Conservation (phyloP, 2,113 vertebrate genomes). For the Indicator indicator region DNA sequence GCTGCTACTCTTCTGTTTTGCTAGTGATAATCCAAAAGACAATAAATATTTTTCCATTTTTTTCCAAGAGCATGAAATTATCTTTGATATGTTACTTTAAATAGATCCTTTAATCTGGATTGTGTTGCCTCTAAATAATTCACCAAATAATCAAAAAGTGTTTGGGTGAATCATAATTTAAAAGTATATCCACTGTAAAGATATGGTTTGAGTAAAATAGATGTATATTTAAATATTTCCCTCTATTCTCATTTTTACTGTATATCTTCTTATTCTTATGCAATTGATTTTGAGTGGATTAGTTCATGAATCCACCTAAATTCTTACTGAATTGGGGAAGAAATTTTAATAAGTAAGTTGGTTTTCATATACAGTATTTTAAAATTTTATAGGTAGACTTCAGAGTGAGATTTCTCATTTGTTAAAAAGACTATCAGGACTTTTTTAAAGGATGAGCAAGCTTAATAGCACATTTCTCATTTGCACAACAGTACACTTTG, state of each 20-base stretch:
- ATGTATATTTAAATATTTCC: neutral
- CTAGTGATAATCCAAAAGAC: neutral
- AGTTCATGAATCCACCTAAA: neutral
- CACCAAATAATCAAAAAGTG: neutral
- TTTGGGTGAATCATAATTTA: neutral
- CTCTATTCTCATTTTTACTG: neutral
- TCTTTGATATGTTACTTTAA: neutral
- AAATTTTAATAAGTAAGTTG: neutral
- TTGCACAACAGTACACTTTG: neutral
- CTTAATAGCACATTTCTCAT: neutral
- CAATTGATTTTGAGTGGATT: neutral
- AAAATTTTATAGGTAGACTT: neutral
- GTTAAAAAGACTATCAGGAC: neutral
- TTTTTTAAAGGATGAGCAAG: neutral
- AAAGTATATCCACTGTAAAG: neutral
- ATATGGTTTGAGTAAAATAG: neutral
- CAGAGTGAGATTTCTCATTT: neutral
- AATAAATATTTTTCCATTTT: neutral
- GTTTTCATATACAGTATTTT: neutral
- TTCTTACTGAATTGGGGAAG: neutral
- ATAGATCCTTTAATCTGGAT: neutral
- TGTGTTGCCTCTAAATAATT: neutral
- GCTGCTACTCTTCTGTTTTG: neutral
- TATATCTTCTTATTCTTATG: neutral
- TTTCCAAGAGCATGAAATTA: neutral